These are phyloP conservation scores for Campylomormyrus numenius DNA, from an alignment of 2,113 vertebrate species.

Conservation along the genomic window DNA sequence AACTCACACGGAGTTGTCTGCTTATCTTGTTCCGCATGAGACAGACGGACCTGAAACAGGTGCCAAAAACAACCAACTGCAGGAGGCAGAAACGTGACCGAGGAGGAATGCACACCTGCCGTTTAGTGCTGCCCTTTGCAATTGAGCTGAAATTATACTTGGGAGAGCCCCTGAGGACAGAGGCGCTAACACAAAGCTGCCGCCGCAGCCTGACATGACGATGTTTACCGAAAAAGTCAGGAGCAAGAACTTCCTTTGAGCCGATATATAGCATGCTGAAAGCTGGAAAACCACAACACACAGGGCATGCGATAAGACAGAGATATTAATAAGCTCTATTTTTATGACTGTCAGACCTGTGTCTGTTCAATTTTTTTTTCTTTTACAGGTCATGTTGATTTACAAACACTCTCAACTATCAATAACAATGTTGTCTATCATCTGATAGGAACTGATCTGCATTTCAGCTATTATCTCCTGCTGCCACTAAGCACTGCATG, in stretches of 20 bases:
- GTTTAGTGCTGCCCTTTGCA: slow-evolving; percentile 18
- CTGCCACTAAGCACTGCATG: neutral
- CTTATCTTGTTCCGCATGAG: neutral
- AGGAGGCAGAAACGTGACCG: slow-evolving; percentile 5
- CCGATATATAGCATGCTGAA: neutral
- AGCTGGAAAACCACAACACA: neutral
- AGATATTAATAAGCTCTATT: neutral
- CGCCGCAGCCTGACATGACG: neutral
- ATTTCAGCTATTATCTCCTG: neutral
- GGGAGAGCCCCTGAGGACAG: neutral
- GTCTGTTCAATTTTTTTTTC: neutral
- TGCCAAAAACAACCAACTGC: slow-evolving; percentile 11
- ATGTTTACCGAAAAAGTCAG: neutral
- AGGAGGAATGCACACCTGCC: slow-evolving; percentile 27
- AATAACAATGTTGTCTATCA: neutral
- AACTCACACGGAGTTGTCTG: neutral
- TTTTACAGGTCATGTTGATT: neutral
- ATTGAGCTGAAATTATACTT: slow-evolving; percentile 7
- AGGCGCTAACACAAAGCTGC: neutral
- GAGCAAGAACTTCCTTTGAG: neutral
- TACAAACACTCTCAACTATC: neutral
- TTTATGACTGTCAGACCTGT: neutral
- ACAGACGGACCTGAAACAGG: neutral
- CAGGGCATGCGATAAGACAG: neutral
- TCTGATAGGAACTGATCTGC: neutral